These are phyloP conservation scores for Temnothorax longispinosus DNA, from an alignment of 1,140 invertebrate genomes.

Conservation along the genomic window DNA sequence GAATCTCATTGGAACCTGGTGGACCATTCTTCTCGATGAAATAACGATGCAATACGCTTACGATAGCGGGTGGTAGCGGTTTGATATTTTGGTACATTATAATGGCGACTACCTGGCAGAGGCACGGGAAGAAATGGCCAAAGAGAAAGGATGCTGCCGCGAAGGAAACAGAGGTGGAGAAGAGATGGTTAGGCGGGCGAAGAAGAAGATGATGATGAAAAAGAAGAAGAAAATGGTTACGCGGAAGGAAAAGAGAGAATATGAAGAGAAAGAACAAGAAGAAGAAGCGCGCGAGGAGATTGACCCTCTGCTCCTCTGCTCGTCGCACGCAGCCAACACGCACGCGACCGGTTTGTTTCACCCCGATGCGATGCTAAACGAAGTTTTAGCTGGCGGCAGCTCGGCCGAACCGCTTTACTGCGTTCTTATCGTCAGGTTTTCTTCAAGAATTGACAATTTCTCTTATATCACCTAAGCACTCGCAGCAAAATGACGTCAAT, in stretches of 20 bases:
- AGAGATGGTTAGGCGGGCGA: slow-evolving; percentile 49
- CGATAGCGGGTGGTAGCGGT: slow-evolving; percentile 2
- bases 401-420: slow-evolving; percentile 72
- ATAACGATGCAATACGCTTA: not conserved
- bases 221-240: slow-evolving; percentile 72
- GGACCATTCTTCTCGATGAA: not conserved
- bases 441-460: slow-evolving; percentile 63
- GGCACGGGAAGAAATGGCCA: slow-evolving; percentile 47
- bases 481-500: slow-evolving; percentile 28
- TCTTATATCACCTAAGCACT: slow-evolving; percentile 26
- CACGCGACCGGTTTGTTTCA: slow-evolving; percentile 85
- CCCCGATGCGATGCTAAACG: slow-evolving; percentile 82
- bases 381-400: slow-evolving; percentile 81
- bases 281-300: slow-evolving; percentile 79
- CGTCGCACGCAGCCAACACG: slow-evolving; percentile 79
- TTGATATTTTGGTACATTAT: slow-evolving; percentile 53
- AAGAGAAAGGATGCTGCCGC: slow-evolving; percentile 56
- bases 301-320: slow-evolving; percentile 82
- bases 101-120: slow-evolving; percentile 34
- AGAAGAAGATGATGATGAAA: slow-evolving; percentile 66
- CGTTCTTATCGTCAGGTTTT: slow-evolving; percentile 57
- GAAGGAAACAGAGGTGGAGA: slow-evolving; percentile 46
- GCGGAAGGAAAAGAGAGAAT: slow-evolving; percentile 74
- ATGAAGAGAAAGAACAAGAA: slow-evolving; percentile 54
- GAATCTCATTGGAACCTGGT: not conserved